Percentiles rank a stretch among this genome's conserved stretches.
Evolutionary conservation across 1,140 invertebrate genomes (phyloP).

Genomic region (Radopholus similis): DNA sequence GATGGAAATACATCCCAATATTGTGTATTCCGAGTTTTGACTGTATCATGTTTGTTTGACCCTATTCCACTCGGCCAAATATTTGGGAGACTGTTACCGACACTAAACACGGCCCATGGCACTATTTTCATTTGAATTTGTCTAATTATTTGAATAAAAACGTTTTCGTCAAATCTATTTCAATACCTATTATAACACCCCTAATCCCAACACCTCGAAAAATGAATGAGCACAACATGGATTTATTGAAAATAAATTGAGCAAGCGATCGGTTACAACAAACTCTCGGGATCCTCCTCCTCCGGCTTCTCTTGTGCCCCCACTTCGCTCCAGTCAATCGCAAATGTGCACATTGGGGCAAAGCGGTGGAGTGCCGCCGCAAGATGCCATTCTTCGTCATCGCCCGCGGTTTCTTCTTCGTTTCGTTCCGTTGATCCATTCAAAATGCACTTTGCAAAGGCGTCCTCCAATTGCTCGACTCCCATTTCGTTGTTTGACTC

Average conservation of each 20-base stretch:
- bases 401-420: background rate
- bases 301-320: background rate
- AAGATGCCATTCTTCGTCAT: background rate
- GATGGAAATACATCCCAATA: no score
- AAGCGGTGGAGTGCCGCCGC: background rate
- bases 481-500: background rate
- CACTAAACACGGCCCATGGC: background rate
- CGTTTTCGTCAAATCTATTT: background rate
- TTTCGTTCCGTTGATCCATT: background rate
- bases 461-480: background rate
- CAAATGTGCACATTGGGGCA: background rate
- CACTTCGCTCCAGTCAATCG: slow-evolving; percentile 11
- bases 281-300: slow-evolving; percentile 1
- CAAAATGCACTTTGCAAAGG: background rate
- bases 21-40: no score
- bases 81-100: background rate
- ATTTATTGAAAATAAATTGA: background rate
- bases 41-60: no score
- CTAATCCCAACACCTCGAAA: background rate
- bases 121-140: background rate
- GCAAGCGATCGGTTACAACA: background rate
- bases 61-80: no score
- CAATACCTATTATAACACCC: background rate
- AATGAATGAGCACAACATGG: background rate
- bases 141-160: background rate